These are phyloP conservation scores for Galendromus occidentalis DNA, from an alignment of 1,140 invertebrate genomes.

Conservation along the genomic window DNA sequence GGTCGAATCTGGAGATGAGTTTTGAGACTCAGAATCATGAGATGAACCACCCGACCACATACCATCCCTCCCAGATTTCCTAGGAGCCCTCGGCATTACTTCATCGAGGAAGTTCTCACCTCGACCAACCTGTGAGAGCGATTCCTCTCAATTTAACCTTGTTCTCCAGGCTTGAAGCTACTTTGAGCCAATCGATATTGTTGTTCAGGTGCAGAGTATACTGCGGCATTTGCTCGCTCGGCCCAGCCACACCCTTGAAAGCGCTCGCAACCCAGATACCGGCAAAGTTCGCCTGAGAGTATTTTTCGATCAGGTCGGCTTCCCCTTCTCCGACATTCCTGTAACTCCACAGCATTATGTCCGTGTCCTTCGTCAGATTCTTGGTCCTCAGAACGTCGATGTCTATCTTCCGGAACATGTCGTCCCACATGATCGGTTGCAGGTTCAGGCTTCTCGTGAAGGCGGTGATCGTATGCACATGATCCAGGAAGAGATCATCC, in stretches of 20 bases:
- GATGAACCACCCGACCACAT: not conserved
- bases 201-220: not conserved
- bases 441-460: constrained; percentile 32
- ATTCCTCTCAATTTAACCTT: constrained; percentile 25
- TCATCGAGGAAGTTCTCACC: constrained; percentile 15
- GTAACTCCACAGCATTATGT: constrained; percentile 31
- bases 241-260: constrained; percentile 35
- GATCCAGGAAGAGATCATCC: constrained; percentile 33
- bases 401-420: constrained; percentile 33
- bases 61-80: too few relatives aligned
- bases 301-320: constrained; percentile 29
- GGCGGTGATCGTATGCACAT: constrained; percentile 28
- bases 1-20: constrained; percentile 28
- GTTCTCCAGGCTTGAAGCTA: constrained; percentile 22
- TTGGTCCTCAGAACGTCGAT: constrained; percentile 19
- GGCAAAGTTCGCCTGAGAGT: constrained; percentile 33
- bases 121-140: constrained; percentile 31
- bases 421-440: constrained; percentile 43
- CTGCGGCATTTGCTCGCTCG: constrained; percentile 9
- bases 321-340: constrained; percentile 15
- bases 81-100: too few relatives aligned
- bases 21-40: not conserved
- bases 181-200: constrained; percentile 18
- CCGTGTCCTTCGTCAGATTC: constrained; percentile 25
- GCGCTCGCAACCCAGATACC: constrained; percentile 40